Evolutionary conservation across 2,797 vertebrate genomes (phyloP).

Genomic region (Perodicticus potto): DNA sequence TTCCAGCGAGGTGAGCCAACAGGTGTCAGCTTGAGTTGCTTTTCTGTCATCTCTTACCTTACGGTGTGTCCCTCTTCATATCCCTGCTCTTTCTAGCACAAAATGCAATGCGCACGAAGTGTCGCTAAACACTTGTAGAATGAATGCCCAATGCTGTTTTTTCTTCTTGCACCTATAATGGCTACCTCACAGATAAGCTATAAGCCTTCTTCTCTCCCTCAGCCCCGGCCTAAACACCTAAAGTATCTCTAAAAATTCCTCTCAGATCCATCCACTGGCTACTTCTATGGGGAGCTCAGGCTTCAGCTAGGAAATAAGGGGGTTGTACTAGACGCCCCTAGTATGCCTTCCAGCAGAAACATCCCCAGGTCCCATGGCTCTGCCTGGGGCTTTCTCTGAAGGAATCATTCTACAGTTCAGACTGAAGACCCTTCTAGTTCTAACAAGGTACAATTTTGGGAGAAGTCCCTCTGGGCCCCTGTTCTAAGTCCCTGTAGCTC

Average conservation of each 20-base stretch:
- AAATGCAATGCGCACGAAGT: not conserved
- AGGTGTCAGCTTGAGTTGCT: not conserved
- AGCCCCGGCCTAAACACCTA: not conserved
- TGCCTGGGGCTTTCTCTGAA: not conserved
- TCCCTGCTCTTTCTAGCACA: not conserved
- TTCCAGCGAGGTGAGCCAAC: not conserved
- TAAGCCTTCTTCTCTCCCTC: slow-evolving; percentile 3
- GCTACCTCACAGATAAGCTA: not conserved
- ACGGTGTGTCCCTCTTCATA: not conserved
- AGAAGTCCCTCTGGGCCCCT: not conserved
- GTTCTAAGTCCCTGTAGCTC: not conserved
- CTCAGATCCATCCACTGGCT: not conserved
- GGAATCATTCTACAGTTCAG: not conserved
- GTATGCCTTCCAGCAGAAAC: not conserved
- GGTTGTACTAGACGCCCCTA: not conserved
- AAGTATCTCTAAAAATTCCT: not conserved
- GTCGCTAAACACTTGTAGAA: not conserved
- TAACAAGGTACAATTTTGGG: not conserved
- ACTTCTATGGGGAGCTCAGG: not conserved
- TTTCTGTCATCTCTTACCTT: not conserved
- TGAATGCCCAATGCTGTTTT: not conserved
- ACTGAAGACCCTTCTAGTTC: not conserved
- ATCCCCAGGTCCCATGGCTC: not conserved
- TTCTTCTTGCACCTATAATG: not conserved
- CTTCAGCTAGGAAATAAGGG: not conserved